Percentiles rank a stretch among this genome's conserved stretches.
These are phyloP conservation scores for Eueremaeus valkanovi DNA, from an alignment of 2,888 invertebrate species.

Conservation along the genomic window DNA sequence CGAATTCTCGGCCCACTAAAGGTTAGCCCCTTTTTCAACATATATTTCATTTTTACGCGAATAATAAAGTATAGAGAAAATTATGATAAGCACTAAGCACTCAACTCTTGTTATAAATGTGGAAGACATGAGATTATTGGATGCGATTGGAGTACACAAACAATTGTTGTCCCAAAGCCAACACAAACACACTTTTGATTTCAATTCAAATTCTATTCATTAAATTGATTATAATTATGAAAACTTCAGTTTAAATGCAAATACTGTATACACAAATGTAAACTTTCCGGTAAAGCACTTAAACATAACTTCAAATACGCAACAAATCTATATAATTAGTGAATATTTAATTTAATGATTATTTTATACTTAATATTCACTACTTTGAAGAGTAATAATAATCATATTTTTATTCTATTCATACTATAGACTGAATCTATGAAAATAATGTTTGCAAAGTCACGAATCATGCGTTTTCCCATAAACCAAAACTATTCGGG, in stretches of 20 bases:
- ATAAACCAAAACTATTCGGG: background rate
- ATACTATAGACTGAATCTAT: too few relatives aligned
- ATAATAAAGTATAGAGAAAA: background rate
- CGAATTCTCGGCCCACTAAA: slow-evolving; percentile 8
- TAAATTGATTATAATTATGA: too few relatives aligned
- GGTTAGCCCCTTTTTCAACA: slow-evolving; percentile 24
- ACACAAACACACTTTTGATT: background rate
- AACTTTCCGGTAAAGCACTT: too few relatives aligned
- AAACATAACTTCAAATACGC: too few relatives aligned
- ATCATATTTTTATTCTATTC: too few relatives aligned
- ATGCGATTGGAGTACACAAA: background rate
- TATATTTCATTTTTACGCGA: slow-evolving; percentile 24
- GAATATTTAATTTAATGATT: too few relatives aligned
- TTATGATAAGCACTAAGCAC: background rate
- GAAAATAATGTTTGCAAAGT: slow-evolving; percentile 2
- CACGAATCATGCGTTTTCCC: background rate
- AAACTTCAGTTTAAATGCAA: too few relatives aligned
- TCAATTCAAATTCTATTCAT: too few relatives aligned
- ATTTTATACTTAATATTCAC: too few relatives aligned
- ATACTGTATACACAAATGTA: too few relatives aligned
- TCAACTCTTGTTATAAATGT: slow-evolving; percentile 15
- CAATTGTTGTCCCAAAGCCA: background rate
- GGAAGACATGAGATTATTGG: background rate
- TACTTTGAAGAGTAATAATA: background rate
- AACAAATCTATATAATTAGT: too few relatives aligned